Evolutionary conservation across 2,888 invertebrate genomes (phyloP).

Genomic region (Platycnemis pennipes): DNA sequence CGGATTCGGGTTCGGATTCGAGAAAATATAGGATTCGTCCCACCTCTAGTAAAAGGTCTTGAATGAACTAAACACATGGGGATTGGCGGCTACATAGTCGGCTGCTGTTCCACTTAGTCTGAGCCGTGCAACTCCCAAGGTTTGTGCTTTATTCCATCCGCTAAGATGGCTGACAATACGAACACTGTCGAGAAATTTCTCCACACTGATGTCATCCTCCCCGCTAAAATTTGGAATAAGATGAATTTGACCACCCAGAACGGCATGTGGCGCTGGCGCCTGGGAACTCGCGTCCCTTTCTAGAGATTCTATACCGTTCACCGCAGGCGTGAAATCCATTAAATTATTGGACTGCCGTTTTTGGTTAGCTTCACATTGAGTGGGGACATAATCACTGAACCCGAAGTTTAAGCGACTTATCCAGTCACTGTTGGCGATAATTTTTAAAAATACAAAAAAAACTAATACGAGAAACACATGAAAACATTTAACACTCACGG

Average conservation of each 20-base stretch:
- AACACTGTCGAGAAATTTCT: not conserved
- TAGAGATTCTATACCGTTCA: not conserved
- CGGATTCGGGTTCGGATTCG: no score
- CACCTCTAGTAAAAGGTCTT: not conserved
- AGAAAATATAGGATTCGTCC: no score
- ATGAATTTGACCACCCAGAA: not conserved
- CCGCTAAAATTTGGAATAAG: not conserved
- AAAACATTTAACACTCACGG: not conserved
- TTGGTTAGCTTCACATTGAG: not conserved
- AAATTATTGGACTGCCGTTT: not conserved
- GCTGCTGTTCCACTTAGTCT: not conserved
- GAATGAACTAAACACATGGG: not conserved
- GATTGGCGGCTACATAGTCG: no score
- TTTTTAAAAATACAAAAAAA: not conserved
- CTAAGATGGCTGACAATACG: not conserved
- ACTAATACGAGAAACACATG: not conserved
- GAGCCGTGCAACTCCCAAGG: not conserved
- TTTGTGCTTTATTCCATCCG: not conserved
- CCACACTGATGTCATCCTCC: not conserved
- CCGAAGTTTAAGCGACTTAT: not conserved
- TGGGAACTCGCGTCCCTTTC: not conserved
- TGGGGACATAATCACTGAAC: not conserved
- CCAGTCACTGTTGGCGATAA: not conserved
- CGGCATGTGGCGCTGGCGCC: not conserved
- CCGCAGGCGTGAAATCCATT: not conserved